Evolutionary conservation across 2,797 vertebrate genomes (phyloP), one percentile per base, ranked within the genome.

Genomic region (Mormyrops boulengeri): DNA sequence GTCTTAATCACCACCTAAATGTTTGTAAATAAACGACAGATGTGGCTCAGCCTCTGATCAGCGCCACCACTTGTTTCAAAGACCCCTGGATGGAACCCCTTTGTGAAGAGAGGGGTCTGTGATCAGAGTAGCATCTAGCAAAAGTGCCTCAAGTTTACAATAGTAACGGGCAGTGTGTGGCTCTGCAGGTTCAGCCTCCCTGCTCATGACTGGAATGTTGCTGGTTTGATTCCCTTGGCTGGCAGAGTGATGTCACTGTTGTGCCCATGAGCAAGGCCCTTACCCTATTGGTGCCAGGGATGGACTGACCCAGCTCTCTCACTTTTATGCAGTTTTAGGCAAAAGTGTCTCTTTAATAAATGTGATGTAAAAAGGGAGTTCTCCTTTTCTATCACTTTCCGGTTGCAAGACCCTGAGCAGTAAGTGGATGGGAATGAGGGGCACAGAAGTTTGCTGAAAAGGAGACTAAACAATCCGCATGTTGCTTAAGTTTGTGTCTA

Each of bases 21-120:
- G 85, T 86, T 26, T 73, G 69, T 73, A 38, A 55, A 86, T 86
- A 55, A 86, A 52, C 52, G 9, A 53, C 85, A 86, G 85, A 86
- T 53, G 85, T 55, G 85, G 50, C 85, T 53, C 84, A 30, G 82
- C 44, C 82, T 85, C 82, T 85, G 82, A 85, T 30, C 82, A 49
- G 49, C 11, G 1, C 49, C 47, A 26, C 44, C n/a, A 30, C n/a
- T 52, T 30, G 22, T 22, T 50, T 86, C 84, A 86, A 86, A 86
- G 30, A 55, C 17, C 77, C 77, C 77, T 41, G 44, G 77, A 47
- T 47, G 19, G 77, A 47, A 47, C 8, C 77, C 77, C 77, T 82
- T 11, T 47, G 77, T 82, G 41, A n/a, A 6, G 7, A 41, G 41
- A 82, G 41, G 77, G 2, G 77, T 6, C 38, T 82, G 41, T 47